phyloP scores from a whole-genome alignment of 2,888 invertebrate species.

The Arrhopalites spinosus region DNA sequence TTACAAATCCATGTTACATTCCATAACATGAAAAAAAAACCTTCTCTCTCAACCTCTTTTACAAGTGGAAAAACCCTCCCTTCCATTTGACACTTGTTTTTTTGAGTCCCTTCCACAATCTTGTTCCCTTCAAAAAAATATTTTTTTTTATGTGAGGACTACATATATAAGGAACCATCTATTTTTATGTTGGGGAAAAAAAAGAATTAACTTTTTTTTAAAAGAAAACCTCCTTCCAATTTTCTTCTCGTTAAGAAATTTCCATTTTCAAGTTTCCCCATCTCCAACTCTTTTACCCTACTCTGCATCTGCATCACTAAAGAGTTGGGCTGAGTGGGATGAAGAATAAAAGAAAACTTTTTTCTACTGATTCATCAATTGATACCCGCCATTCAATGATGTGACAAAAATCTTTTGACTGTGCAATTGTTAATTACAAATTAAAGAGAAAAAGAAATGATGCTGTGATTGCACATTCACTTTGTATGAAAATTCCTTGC shows the following conservation, averaged over 20 bases:
- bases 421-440: no score
- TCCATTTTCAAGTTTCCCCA: background rate
- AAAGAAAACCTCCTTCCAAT: background rate
- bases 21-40: no score
- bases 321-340: background rate
- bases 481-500: no score
- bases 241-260: background rate
- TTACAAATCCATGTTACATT: conserved; percentile 17
- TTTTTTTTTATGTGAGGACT: background rate
- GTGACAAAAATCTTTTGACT: no score
- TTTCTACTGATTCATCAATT: no score
- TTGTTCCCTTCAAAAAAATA: background rate
- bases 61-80: conserved; percentile 10
- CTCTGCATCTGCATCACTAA: no score
- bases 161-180: no score
- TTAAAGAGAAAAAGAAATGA: no score
- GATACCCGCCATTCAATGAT: no score
- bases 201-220: background rate
- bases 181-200: no score
- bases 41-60: background rate
- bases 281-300: background rate
- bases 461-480: no score
- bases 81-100: conserved; percentile 33
- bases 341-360: no score
- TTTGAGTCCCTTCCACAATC: conserved; percentile 17